Evolutionary conservation across 1,140 invertebrate genomes (phyloP), one percentile per base, ranked within the genome.

Genomic region (Cyclina sinensis): DNA sequence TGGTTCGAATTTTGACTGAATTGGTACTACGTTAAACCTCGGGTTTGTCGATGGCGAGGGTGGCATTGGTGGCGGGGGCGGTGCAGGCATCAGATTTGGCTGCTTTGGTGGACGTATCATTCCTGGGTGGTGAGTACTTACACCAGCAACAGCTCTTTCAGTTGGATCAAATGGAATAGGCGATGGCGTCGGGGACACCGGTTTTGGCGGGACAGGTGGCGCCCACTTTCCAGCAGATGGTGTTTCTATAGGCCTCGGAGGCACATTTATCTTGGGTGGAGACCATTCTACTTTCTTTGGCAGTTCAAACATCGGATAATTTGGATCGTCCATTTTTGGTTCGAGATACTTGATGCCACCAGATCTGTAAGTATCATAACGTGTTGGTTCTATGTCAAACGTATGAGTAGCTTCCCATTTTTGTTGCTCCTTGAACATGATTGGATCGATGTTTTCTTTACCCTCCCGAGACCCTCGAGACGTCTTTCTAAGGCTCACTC

Each of bases 231-330:
- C 21, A 14, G n/a, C 39, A 35, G n/a, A n/a, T n/a, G n/a, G n/a
- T n/a, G n/a, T n/a, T n/a, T n/a, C n/a, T n/a, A n/a, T n/a, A n/a
- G 39, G 27, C 14, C 1, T 39, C 24, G 84, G 24, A 3, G 37
- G 84, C 30, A 78, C 84, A 43, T 74, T 74, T 21, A 86, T 86
- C 39, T 78, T 78, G 9, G 84, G 84, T 54, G 84, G 84, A 11
- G 39, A 35, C 84, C 84, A 86, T 32, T 51, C 51, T 27, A 46
- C 57, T 27, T 65, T 68, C 11, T 62, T 78, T 62, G 84, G 84
- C 57, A 86, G 27, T 76, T 86, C 84, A 78, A 86, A 86, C 84
- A 86, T 86, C n/a, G 84, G 84, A n/a, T 86, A 86, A 24, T 86
- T 86, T 0, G 84, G 84, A 57, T 86, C 84, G 73, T 62, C 46